Evolutionary conservation across 37 sponge, comb jelly and placozoan species (phyloP), one percentile per base, ranked within the genome.

Genomic region (Geodia barretti): DNA sequence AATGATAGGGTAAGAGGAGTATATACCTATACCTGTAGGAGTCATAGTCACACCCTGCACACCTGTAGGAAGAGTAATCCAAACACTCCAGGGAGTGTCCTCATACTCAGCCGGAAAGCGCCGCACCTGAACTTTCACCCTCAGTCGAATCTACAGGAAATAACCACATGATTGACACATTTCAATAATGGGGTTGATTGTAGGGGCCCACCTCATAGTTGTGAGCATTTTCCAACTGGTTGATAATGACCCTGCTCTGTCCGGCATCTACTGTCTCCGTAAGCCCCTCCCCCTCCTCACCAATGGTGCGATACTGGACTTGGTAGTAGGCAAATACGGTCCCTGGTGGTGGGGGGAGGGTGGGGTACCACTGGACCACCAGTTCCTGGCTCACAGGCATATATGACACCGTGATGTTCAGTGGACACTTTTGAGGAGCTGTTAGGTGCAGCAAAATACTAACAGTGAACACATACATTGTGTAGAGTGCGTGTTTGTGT

Each of bases 21-120:
- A n/a, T n/a, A n/a, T n/a, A n/a, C n/a, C n/a, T n/a, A n/a, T n/a
- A n/a, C n/a, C n/a, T n/a, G n/a, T 23, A 26, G 64, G 64, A 35
- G 41, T 37, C 0, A 64, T 77, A 19, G 77, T 77, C 39, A 77
- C 14, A 1, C 79, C 69, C 58, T 71, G 26, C 20, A 70, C 81
- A n/a, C n/a, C n/a, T n/a, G n/a, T n/a, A n/a, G n/a, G n/a, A n/a
- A n/a, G n/a, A 36, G 25, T 26, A 2, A 43, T n/a, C 24, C 24
- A 80, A n/a, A 60, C 70, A 70, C 71, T 80, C 81, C 81, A 80
- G 21, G 71, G 72, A 7, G 33, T 29, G 31, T 17, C 24, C 2
- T 9, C 62, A 58, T 38, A 70, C n/a, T 9, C 38, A 3, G 81
- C 38, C 17, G 81, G 81, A 21, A 11, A 42, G 31, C 81, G 70